Base-by-base conservation (phyloP, 2,797 vertebrate genomes). In the Dicrostonyx torquatus region DNA sequence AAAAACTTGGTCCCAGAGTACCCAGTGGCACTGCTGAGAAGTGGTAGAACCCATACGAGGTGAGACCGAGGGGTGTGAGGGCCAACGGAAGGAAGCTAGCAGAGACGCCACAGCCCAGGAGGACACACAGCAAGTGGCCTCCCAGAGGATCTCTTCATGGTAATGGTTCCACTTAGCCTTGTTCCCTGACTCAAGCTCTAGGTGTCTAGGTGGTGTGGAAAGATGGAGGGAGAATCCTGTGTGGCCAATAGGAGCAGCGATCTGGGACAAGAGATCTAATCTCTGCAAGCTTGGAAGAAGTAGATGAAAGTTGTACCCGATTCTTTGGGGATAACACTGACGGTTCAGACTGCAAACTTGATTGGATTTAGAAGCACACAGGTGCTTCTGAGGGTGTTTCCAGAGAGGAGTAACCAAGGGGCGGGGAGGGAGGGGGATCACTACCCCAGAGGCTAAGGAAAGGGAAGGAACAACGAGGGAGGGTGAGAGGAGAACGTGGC, bases 21-120 rank as follows among this genome's bases (percentile, higher is more conserved):
- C n/a, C 17, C 15, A 58, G 37, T 29, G 11, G 68, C 15, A 66
- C 48, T 45, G 50, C 2, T 58, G 34, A 37, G 64, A 66, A 48
- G 11, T 48, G 66, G 40, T 50, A 12, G 4, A 72, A 62, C 3
- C 26, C 45, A 3, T 22, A 50, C 50, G 26, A 50, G 4, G 37
- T 18, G 1, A 31, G 9, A 4, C 11, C 55, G 31, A 14, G 48
- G 17, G 1, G 3, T 2, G 4, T 20, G 43, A 43, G 1, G 10
- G 43, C 66, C 70, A 20, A 73, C 11, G 29, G 53, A 22, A 64
- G 55, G 17, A 84, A 40, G 17, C 50, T 8, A 6, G 29, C 5
- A 3, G 58, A 48, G 50, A 18, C 75, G 15, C n/a, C 60, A 73
- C 50, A 1, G 34, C 15, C 43, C 60, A 50, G n/a, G 8, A 87